These are phyloP conservation scores for Oeneis ivallda DNA, from an alignment of 2,888 invertebrate species.

Conservation along the genomic window DNA sequence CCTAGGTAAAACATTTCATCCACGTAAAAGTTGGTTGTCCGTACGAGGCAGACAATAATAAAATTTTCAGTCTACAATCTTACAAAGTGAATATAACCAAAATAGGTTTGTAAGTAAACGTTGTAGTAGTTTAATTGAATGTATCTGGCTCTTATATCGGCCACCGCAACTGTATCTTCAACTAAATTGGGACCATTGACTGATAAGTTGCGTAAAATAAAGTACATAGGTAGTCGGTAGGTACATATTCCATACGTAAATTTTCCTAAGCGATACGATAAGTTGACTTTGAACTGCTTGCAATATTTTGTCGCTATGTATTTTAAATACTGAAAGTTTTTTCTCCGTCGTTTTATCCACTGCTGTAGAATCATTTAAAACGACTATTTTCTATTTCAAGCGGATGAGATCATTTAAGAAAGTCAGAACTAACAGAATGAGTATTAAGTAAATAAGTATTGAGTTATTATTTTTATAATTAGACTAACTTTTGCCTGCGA, in stretches of 20 bases:
- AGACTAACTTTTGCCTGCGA: too few relatives aligned
- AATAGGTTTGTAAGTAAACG: background rate
- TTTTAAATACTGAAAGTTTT: background rate
- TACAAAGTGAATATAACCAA: background rate
- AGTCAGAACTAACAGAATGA: too few relatives aligned
- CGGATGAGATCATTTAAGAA: too few relatives aligned
- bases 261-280: conserved; percentile 27
- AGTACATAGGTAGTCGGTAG: conserved; percentile 44
- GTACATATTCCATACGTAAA: conserved; percentile 11
- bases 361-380: background rate
- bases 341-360: background rate
- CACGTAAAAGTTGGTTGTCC: too few relatives aligned
- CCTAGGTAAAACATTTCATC: too few relatives aligned
- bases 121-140: conserved; percentile 3
- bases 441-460: too few relatives aligned
- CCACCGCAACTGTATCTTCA: conserved; percentile 32
- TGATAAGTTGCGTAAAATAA: conserved; percentile 51
- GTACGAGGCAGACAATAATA: too few relatives aligned
- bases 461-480: too few relatives aligned
- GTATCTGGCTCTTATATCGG: background rate
- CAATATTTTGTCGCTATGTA: conserved; percentile 12
- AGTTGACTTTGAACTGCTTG: conserved; percentile 25
- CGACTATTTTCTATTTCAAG: too few relatives aligned
- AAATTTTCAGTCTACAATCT: too few relatives aligned
- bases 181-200: conserved; percentile 45